Evolutionary conservation across 2,113 vertebrate species (phyloP), one percentile per base, ranked within the genome.

Genomic region (Salvelinus fontinalis): DNA sequence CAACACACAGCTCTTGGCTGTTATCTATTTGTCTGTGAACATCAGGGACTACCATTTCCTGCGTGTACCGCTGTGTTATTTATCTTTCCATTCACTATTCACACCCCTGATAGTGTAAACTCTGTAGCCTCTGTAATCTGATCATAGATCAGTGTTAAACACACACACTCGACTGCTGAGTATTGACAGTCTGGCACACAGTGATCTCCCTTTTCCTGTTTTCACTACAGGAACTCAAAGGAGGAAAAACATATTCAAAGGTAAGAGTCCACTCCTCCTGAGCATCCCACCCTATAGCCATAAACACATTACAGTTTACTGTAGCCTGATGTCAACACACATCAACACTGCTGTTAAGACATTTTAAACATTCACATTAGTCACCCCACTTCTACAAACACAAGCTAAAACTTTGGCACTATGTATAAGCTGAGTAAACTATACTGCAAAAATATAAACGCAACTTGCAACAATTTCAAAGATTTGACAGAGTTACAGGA

Each of bases 241-340:
- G 98, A 76, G 98, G 98, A 88, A 99, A 99, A 90, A 88, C 97
- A 1, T 99, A 95, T 83, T 95, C 95, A 77, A 99, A 99, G 97
- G 98, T 99, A 97, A 94, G 95, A 84, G 74, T 60, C 65, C 57
- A 59, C 70, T 75, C 24, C 44, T 18, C 73, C 62, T 65, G 62
- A 12, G 3, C 9, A 26, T 11, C 70, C 70, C 29, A 3, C 49
- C 62, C 48, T 67, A 59, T 29, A 31, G 2, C 24, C 51, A 62
- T 69, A 73, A 85, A 80, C 75, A 74, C 71, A 24, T 27, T 34
- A 24, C 59, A 62, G 3, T 62, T 24, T 7, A 57, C n/a, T 0
- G 2, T 20, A 44, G 51, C 51, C 51, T 54, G 12, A 54, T 54
- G 51, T 81, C 70, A 2, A 24, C 1, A 16, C 51, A 22, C 66